Conservation (phyloP, 1,140 invertebrate genomes). For the Bombus turneri region DNA sequence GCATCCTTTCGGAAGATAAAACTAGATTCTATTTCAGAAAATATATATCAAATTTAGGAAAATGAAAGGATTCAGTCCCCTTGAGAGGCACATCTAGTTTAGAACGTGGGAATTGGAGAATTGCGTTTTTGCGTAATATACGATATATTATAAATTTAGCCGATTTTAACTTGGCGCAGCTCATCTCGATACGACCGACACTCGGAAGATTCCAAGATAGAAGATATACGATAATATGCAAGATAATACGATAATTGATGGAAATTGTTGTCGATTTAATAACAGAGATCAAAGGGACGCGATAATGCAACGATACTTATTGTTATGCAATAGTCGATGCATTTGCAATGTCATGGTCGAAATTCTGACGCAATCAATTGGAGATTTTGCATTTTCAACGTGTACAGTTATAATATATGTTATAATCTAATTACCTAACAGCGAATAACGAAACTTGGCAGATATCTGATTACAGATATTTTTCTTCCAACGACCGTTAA, state of each 20-base stretch:
- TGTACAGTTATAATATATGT: too few relatives aligned
- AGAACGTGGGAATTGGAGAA: too few relatives aligned
- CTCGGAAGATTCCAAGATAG: neutral
- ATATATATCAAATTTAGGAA: too few relatives aligned
- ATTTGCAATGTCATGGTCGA: neutral
- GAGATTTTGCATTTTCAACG: constrained; percentile 6
- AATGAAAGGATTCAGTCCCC: too few relatives aligned
- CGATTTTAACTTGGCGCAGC: too few relatives aligned
- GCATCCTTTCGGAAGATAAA: neutral
- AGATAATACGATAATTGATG: neutral
- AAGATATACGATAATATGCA: neutral
- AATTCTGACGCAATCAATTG: constrained; percentile 18
- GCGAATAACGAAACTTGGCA: neutral
- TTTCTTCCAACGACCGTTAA: neutral
- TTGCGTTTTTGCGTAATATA: too few relatives aligned
- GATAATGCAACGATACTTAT: neutral
- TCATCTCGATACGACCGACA: too few relatives aligned
- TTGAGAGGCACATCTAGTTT: too few relatives aligned
- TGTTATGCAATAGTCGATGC: neutral
- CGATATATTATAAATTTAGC: too few relatives aligned
- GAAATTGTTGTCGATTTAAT: neutral
- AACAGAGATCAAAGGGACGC: neutral
- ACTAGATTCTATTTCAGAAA: too few relatives aligned
- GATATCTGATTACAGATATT: neutral
- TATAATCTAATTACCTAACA: too few relatives aligned